Percentiles rank a stretch among this genome's conserved stretches.
phyloP scores from a whole-genome alignment of 2,113 vertebrate species.

The Oreochromis niloticus region DNA sequence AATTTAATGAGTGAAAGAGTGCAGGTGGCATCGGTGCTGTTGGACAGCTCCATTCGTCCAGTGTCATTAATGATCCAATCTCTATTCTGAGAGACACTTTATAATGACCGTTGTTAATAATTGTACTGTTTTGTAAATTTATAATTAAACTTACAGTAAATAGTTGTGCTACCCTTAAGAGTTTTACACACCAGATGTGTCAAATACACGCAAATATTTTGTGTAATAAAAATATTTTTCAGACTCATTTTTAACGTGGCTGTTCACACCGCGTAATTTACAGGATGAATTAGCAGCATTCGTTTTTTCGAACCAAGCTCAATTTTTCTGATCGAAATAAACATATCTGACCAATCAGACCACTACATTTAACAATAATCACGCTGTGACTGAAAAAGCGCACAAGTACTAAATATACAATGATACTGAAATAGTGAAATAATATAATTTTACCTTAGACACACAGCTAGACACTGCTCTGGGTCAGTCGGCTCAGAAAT shows the following conservation, averaged over 20 bases:
- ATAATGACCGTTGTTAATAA: neutral
- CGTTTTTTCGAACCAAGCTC: neutral
- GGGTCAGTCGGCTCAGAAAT: neutral
- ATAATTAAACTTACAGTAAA: neutral
- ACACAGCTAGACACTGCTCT: rapidly evolving
- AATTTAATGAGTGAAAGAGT: neutral
- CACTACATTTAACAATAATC: neutral
- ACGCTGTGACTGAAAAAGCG: neutral
- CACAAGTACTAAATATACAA: neutral
- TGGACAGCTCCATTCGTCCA: neutral
- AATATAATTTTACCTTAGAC: neutral
- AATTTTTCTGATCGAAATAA: neutral
- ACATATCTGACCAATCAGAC: neutral
- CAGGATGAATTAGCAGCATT: neutral
- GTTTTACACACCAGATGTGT: neutral
- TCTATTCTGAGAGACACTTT: neutral
- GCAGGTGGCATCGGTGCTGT: neutral
- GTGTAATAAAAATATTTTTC: neutral
- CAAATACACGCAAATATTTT: neutral
- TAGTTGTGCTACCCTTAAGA: neutral
- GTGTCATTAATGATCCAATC: neutral
- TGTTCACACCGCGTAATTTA: neutral
- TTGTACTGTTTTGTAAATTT: neutral
- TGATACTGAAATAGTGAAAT: neutral
- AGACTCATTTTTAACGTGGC: rapidly evolving